A percentile compares a stretch with the other conserved stretches of the same genome.
Conservation (phyloP, 2,888 invertebrate species). For the Polydrusus tereticollis region DNA sequence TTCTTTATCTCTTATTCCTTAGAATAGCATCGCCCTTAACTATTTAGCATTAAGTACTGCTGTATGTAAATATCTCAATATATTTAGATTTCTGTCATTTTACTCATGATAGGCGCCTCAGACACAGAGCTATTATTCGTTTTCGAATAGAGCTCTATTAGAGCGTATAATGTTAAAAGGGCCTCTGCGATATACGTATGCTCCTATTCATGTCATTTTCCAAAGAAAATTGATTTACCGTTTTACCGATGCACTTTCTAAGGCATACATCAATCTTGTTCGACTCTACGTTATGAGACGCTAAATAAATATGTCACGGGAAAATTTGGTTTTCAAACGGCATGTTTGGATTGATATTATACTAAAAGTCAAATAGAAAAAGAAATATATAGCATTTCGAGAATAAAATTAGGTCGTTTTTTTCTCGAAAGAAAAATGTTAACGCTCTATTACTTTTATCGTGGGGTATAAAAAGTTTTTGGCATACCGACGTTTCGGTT, state of each 20-base stretch:
- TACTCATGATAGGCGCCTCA: not conserved
- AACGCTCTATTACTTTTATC: no score
- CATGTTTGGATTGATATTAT: slow-evolving; percentile 24
- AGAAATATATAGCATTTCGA: not conserved
- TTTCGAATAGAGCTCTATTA: slow-evolving; percentile 8
- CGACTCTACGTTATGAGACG: slow-evolving; percentile 28
- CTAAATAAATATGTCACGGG: slow-evolving; percentile 38
- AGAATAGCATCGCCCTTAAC: no score
- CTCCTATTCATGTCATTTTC: slow-evolving; percentile 7
- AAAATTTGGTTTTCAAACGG: slow-evolving; percentile 24
- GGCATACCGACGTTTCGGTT: no score
- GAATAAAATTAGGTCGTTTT: no score
- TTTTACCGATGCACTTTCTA: slow-evolving; percentile 31
- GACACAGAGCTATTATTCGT: slow-evolving; percentile 12
- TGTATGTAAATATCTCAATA: no score
- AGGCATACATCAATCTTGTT: slow-evolving; percentile 37
- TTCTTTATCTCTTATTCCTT: no score
- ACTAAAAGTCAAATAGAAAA: not conserved
- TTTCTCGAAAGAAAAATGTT: not conserved
- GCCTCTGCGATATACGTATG: not conserved
- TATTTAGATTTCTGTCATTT: not conserved
- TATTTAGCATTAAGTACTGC: no score
- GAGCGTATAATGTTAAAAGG: slow-evolving; percentile 24
- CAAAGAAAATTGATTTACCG: slow-evolving; percentile 38
- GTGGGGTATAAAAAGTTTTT: no score